These are phyloP conservation scores for Pelochelys cantorii DNA, from an alignment of 2,797 vertebrate genomes.

Conservation along the genomic window DNA sequence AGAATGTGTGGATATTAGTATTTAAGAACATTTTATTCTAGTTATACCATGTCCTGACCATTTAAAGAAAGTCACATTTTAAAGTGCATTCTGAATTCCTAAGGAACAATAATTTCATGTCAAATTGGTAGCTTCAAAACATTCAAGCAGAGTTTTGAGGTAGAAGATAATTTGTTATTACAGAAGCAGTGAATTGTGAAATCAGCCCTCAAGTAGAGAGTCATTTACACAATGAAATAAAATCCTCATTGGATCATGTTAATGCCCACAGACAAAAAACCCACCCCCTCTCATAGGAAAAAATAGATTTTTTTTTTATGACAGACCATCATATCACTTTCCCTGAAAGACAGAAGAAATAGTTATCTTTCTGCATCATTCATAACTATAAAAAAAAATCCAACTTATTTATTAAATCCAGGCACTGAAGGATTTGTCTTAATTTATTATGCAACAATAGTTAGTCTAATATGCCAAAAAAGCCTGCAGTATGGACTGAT, in stretches of 20 bases:
- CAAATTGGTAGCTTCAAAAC: not conserved
- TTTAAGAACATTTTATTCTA: not conserved
- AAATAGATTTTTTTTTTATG: not conserved
- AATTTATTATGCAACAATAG: not conserved
- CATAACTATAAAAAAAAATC: not conserved
- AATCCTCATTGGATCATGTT: not conserved
- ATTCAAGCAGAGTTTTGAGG: fast-evolving
- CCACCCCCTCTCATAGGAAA: not conserved
- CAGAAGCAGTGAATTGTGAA: not conserved
- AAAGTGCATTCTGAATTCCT: not conserved
- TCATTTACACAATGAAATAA: not conserved
- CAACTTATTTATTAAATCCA: not conserved
- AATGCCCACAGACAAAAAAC: not conserved
- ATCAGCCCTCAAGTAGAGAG: not conserved
- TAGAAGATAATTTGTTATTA: not conserved
- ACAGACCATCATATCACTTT: fast-evolving
- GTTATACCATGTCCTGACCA: not conserved
- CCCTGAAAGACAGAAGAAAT: not conserved
- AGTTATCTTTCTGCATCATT: not conserved
- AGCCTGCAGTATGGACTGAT: not conserved
- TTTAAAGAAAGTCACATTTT: not conserved
- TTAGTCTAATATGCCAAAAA: not conserved
- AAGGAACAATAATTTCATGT: not conserved
- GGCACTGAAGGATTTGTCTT: not conserved
- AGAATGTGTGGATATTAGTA: not conserved